Evolutionary conservation across 2,888 invertebrate genomes (phyloP).

Genomic region (Pseudococcus longispinus): DNA sequence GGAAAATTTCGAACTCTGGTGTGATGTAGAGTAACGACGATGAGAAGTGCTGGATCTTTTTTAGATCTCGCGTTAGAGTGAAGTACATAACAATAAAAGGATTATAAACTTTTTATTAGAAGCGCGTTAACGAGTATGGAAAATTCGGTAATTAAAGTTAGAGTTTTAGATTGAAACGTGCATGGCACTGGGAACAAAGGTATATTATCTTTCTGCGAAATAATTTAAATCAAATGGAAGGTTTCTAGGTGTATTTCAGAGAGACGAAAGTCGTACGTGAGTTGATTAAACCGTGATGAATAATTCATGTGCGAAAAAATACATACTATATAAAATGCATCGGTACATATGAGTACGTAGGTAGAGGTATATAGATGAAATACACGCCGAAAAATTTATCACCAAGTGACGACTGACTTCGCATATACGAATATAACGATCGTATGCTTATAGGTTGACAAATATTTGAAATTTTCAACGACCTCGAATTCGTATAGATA

Average conservation of each 20-base stretch:
- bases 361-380: neutral
- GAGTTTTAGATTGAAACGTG: neutral
- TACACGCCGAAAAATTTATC: neutral
- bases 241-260: neutral
- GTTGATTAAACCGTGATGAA: constrained; percentile 5
- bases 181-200: neutral
- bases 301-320: neutral
- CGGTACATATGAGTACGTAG: neutral
- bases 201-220: constrained; percentile 11
- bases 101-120: neutral
- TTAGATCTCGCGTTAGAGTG: neutral
- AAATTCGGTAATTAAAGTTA: neutral
- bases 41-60: neutral
- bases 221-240: constrained; percentile 1
- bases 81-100: neutral
- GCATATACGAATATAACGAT: neutral
- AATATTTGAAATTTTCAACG: neutral
- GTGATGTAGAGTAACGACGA: too few relatives aligned
- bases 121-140: neutral
- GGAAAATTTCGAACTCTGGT: too few relatives aligned
- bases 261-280: neutral
- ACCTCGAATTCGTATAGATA: neutral
- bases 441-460: neutral
- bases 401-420: neutral
- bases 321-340: neutral